Evolutionary conservation across 2,888 invertebrate species (phyloP), one percentile per base, ranked within the genome.

Genomic region (Pseudoips prasinana): DNA sequence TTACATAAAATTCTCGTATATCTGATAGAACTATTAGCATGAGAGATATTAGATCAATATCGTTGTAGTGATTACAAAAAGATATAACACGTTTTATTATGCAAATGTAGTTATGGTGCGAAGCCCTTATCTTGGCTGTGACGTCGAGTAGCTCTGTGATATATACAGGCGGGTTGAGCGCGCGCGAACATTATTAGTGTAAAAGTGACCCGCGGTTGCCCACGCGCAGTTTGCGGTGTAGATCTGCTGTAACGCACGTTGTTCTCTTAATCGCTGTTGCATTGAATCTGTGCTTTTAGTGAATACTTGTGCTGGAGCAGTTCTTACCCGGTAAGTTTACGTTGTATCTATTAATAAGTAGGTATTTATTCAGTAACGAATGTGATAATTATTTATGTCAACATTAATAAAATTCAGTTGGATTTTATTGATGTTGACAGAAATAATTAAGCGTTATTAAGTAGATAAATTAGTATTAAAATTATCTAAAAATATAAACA

Each of bases 181-280:
- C 86, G 85, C 84, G 87, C 81, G 82, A 66, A 67, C 76, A 81
- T 76, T 81, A 72, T 63, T 46, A 70, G 73, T 78, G 59, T 49
- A 59, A 66, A 58, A 74, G 73, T 76, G 76, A 68, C 66, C 74
- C 60, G 73, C 65, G 71, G 64, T 53, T 64, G 68, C 63, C 66
- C 58, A 54, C 55, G 65, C 72, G 46, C 68, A 67, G 70, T 68
- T 73, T 64, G 64, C 66, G 66, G 42, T 34, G 35, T 36, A 57
- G 10, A 31, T 54, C 54, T 34, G 43, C 47, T 57, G 44, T 61
- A 53, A 64, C 63, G 64, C 59, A 55, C 55, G 59, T 57, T 58
- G 46, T 50, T 50, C 40, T 33, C 46, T 39, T 33, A 27, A 31
- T 33, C 43, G 51, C 45, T 50, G 20, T 64, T 59, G 46, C 49